Conservation (phyloP, 2,888 invertebrate species). For the Helobdella robusta region DNA sequence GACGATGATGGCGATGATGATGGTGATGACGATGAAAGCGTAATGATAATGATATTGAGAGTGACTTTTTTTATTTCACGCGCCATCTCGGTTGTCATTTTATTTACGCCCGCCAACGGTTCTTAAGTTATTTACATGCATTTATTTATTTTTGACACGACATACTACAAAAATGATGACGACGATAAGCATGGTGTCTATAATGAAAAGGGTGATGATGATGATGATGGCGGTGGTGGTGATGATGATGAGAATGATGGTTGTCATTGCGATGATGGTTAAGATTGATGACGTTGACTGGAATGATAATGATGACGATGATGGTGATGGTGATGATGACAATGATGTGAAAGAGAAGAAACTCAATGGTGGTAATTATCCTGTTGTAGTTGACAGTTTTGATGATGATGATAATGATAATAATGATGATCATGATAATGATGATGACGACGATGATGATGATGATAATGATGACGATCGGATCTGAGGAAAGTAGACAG, state of each 20-base stretch:
- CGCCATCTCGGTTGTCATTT: too few species aligned
- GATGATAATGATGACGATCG: neutral
- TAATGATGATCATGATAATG: slow-evolving; percentile 11
- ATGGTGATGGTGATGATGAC: slow-evolving; percentile 5
- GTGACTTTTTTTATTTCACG: too few species aligned
- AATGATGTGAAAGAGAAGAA: neutral
- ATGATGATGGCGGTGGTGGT: slow-evolving; percentile 22
- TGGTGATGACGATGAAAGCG: neutral
- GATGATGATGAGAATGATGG: slow-evolving; percentile 20
- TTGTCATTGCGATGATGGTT: neutral
- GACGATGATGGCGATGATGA: neutral
- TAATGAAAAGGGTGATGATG: slow-evolving; percentile 23
- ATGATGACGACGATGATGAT: slow-evolving; percentile 13
- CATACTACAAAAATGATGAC: too few species aligned
- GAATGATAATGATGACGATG: slow-evolving; percentile 11
- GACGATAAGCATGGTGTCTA: too few species aligned
- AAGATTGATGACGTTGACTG: slow-evolving; percentile 1
- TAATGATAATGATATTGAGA: too few species aligned
- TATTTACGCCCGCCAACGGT: too few species aligned
- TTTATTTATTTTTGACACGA: too few species aligned
- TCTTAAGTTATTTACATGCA: too few species aligned
- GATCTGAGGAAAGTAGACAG: too few species aligned
- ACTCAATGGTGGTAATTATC: neutral
- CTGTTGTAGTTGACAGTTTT: too few species aligned
- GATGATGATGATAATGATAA: slow-evolving; percentile 13